Base-by-base conservation (phyloP, 2,113 vertebrate genomes). In the Pituophis catenifer region DNA sequence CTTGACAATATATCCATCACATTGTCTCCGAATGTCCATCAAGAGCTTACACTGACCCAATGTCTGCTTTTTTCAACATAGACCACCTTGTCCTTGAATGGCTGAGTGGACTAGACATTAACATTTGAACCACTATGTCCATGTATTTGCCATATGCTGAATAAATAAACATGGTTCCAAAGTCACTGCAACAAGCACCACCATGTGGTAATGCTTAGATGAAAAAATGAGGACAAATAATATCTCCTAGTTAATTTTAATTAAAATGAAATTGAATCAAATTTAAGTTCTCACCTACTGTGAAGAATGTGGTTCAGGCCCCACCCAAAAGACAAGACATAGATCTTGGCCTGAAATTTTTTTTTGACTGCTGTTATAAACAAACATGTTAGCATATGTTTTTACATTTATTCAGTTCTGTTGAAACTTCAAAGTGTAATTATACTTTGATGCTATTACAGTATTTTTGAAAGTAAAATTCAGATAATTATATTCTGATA, bases 361-460 rank as follows among this genome's bases (percentile, higher is more conserved):
- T 54, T 54, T 54, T n/a, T 21, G 17, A 81, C 38, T 81, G 33
- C 33, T 81, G 3, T 7, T 95, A n/a, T 94, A 93, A 94, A 94
- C 96, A 57, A 95, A 29, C 75, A 81, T 53, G 75, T 94, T 87
- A 2, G 15, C 52, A 15, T 48, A 4, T 48, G 38, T 85, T 38
- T 92, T 89, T 23, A 58, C 88, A 8, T 86, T 0, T 10, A 0
- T 24, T 26, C 4, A 24, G 8, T 55, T 19, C 52, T 90, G 17
- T 50, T 58, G 11, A 9, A 38, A 48, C 0, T 38, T 89, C 0
- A 1, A 55, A 54, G 53, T 10, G 8, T n/a, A 75, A 50, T 88
- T 33, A 10, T 17, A 0, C 0, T 91, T 97, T 90, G 17, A 75
- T n/a, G 6, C n/a, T 3, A 8, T 11, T 95, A 89, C 75, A 23